Evolutionary conservation across 2,888 invertebrate species (phyloP), one percentile per base, ranked within the genome.

Genomic region (Dendrolimus pini): DNA sequence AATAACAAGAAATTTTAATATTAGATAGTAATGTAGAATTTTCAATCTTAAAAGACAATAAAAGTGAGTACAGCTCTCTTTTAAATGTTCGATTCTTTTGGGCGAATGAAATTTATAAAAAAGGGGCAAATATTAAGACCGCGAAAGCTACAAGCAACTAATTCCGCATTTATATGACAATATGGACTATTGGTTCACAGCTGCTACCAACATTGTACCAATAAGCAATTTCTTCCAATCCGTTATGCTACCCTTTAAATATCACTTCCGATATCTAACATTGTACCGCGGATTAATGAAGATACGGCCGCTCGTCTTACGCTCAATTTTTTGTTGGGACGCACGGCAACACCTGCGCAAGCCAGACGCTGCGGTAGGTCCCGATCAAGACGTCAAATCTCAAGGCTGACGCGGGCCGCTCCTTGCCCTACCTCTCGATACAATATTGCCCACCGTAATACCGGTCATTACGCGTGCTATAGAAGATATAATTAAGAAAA

Each of bases 331-430:
- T 85, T 89, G 84, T 84, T 74, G 82, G 68, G 68, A 75, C 72
- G 66, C 65, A 63, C 64, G 68, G 77, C 78, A 84, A 86, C 89
- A 89, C 89, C 89, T 87, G 89, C 89, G 76, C 81, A 77, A 77
- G 81, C 79, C 70, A 79, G 74, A 68, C 85, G 84, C 87, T 86
- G 89, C 89, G 89, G 89, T 90, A 83, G 89, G 89, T 90, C 89
- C 78, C 86, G 86, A 89, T 88, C 89, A 88, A 89, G 89, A 88
- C 89, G 83, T 89, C 89, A 90, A 87, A 86, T 81, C 86, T 84
- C 88, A 90, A 89, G 89, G 89, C 81, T 86, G 83, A 69, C 66
- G 75, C 79, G 74, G 58, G 77, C 76, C 82, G 76, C 73, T 77
- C 79, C 75, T 78, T 82, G 74, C 70, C 71, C 71, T 70, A 30